Evolutionary conservation across 2,888 invertebrate species (phyloP).

Genomic region (Amitus sp.): DNA sequence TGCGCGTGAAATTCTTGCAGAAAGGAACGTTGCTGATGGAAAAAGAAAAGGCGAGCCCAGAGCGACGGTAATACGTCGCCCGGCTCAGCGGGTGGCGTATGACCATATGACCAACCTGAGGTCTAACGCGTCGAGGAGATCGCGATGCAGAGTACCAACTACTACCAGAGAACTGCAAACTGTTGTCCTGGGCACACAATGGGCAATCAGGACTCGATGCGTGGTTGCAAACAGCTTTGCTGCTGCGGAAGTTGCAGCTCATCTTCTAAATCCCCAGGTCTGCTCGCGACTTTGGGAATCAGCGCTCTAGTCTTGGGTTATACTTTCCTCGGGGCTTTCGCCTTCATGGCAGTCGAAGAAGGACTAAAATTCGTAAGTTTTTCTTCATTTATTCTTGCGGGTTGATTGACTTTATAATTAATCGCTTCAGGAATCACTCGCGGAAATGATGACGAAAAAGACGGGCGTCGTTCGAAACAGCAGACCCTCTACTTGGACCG

Average conservation of each 20-base stretch:
- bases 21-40: constrained; percentile 24
- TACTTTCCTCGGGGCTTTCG: constrained; percentile 90
- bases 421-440: constrained; percentile 45
- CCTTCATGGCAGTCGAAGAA: constrained; percentile 88
- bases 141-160: constrained; percentile 57
- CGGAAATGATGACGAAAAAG: constrained; percentile 42
- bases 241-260: constrained; percentile 71
- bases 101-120: constrained; percentile 48
- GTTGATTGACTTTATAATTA: not conserved
- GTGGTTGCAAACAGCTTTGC: constrained; percentile 65
- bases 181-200: constrained; percentile 54
- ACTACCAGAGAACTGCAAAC: constrained; percentile 56
- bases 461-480: no score
- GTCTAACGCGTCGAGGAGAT: constrained; percentile 32
- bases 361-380: constrained; percentile 64
- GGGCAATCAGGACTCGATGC: constrained; percentile 43
- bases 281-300: constrained; percentile 83
- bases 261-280: constrained; percentile 68
- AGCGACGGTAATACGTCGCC: constrained; percentile 48
- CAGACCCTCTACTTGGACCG: constrained; percentile 5
- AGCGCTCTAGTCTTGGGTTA: constrained; percentile 89
- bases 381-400: no score
- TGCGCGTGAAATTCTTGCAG: constrained; percentile 18
- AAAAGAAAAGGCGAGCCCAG: constrained; percentile 40
- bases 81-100: constrained; percentile 53